Evolutionary conservation across 2,113 vertebrate species (phyloP).

Genomic region (Callipepla californica): DNA sequence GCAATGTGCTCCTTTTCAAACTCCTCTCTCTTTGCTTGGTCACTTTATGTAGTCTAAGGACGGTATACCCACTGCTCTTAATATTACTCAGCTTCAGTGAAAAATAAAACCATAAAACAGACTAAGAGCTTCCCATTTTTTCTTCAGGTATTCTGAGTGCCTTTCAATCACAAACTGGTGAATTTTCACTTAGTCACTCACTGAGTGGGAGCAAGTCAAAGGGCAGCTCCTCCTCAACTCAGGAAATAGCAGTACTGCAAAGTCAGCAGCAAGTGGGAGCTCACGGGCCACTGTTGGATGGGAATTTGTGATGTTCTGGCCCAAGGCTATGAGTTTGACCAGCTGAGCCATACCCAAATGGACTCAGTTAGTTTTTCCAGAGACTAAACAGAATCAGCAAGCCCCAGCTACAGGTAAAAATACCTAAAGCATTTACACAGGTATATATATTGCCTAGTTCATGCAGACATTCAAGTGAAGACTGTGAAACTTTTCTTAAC

Average conservation of each 20-base stretch:
- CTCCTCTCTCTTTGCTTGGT: neutral
- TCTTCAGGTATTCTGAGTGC: neutral
- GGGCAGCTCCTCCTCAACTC: neutral
- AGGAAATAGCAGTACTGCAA: neutral
- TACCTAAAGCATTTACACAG: neutral
- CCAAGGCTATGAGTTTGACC: neutral
- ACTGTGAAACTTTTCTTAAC: neutral
- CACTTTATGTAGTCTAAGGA: neutral
- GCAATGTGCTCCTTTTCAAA: neutral
- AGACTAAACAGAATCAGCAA: slow-evolving; percentile 24
- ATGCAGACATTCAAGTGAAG: neutral
- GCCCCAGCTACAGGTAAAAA: neutral
- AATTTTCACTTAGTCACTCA: neutral
- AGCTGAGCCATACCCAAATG: neutral
- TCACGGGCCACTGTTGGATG: neutral
- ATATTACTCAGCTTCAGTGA: neutral
- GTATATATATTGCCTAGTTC: neutral
- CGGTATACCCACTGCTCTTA: neutral
- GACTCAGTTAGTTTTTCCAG: slow-evolving; percentile 32
- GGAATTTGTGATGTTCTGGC: slow-evolving; percentile 15
- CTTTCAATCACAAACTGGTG: neutral
- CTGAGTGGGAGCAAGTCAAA: neutral
- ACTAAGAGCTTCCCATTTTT: neutral
- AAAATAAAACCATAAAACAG: neutral
- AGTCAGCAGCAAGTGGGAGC: neutral